phyloP scores from a whole-genome alignment of 2,888 invertebrate species.

The Hemaris fuciformis region DNA sequence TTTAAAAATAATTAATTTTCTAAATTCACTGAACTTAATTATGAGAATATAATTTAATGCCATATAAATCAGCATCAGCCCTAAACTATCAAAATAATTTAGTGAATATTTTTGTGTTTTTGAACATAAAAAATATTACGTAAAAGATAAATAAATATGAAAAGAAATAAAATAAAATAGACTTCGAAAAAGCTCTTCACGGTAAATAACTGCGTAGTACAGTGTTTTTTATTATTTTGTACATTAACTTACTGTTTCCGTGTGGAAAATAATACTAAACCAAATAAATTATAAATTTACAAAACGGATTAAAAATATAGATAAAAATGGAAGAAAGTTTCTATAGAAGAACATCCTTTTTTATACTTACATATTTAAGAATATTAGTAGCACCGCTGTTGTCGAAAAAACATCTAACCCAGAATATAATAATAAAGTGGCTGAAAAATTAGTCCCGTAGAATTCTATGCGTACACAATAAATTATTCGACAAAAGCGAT shows the following conservation, averaged over 20 bases:
- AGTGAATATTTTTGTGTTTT: too few relatives aligned
- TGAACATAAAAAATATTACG: too few relatives aligned
- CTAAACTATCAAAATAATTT: too few relatives aligned
- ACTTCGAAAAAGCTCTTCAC: neutral
- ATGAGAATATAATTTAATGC: too few relatives aligned
- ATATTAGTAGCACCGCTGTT: conserved; percentile 46
- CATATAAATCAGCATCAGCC: too few relatives aligned
- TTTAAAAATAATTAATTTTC: too few relatives aligned
- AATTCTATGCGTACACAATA: conserved; percentile 27
- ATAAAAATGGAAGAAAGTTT: neutral
- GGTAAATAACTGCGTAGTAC: neutral
- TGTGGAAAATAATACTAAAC: neutral
- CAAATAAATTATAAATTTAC: neutral
- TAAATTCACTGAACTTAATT: too few relatives aligned
- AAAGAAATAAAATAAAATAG: neutral
- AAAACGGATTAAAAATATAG: neutral
- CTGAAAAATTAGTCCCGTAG: conserved; percentile 6
- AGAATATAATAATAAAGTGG: conserved; percentile 10
- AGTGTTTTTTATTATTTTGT: too few relatives aligned
- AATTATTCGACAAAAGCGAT: conserved; percentile 67
- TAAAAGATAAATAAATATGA: neutral
- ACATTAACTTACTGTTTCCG: neutral
- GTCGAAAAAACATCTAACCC: conserved; percentile 42
- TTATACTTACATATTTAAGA: conserved; percentile 43
- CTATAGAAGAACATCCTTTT: neutral